Base-by-base conservation (phyloP, 2,888 invertebrate genomes). In the Parelbella ahira region DNA sequence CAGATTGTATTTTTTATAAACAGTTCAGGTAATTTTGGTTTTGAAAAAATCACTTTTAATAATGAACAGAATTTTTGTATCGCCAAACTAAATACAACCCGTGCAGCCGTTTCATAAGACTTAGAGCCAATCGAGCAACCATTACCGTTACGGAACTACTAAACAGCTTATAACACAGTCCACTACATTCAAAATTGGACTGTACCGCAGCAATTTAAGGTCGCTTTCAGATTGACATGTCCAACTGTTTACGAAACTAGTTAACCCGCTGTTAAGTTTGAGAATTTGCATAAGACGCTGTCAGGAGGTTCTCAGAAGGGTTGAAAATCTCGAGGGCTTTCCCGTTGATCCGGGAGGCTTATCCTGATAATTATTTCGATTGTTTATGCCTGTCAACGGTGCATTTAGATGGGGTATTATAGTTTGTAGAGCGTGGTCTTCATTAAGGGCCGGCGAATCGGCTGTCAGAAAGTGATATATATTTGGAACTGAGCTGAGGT, bases 361-460 rank as follows among this genome's bases (percentile, higher is more conserved):
- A 87, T 82, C 82, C 83, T 75, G 84, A 86, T 87, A 87, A 87
- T 87, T 87, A 87, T 87, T 86, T 87, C 84, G 84, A 87, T 84
- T 87, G 87, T 86, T 87, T 84, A 83, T 84, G 83, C 83, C 75
- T 82, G 84, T 84, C 86, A 78, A 78, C 84, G 73, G 68, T 81
- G 84, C 80, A 86, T 86, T 86, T 84, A 84, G 72, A 86, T 87
- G 69, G 84, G 70, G 80, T 78, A 87, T 87, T 87, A 87, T 87
- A 84, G 84, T 84, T 87, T 80, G 78, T 79, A 66, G 66, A 70
- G 65, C 65, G 66, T 57, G 75, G 75, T 84, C 82, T 84, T 82
- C 79, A 83, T 86, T 82, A 80, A 29, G 59, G 51, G 61, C 48
- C 38, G 43, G 61, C 21, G 28, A 42, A 23, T 56, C 53, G 60